Conservation (phyloP, 2,113 vertebrate species). For the Taxidea taxus region DNA sequence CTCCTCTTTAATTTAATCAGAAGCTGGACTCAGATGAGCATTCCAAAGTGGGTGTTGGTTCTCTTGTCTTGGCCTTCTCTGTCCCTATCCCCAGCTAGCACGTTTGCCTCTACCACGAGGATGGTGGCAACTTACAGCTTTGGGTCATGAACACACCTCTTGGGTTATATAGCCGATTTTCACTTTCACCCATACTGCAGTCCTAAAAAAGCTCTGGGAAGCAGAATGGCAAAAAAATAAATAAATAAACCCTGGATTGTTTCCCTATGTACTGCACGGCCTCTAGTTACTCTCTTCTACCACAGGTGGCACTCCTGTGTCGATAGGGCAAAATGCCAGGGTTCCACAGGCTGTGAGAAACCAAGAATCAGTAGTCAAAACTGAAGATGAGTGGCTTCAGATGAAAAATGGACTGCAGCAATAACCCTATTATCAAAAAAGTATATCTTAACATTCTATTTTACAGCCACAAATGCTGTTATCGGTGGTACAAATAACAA, state of each 20-base stretch:
- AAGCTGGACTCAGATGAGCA: not conserved
- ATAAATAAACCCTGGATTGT: not conserved
- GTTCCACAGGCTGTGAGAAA: not conserved
- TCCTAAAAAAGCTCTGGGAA: constrained; percentile 6
- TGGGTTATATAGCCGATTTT: not conserved
- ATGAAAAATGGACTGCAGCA: constrained; percentile 23
- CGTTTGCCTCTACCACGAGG: not conserved
- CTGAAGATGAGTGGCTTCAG: not conserved
- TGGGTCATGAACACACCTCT: not conserved
- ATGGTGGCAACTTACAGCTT: constrained; percentile 1
- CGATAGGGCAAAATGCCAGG: constrained; percentile 27
- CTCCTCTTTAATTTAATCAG: constrained; percentile 31
- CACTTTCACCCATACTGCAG: not conserved
- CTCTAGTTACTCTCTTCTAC: not conserved
- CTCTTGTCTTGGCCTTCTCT: not conserved
- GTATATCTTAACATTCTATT: not conserved
- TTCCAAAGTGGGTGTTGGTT: not conserved
- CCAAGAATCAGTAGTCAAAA: constrained; percentile 38
- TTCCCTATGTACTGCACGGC: not conserved
- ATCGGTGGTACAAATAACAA: constrained; percentile 13
- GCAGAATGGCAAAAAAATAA: not conserved
- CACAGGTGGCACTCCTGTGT: constrained; percentile 48
- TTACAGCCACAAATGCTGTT: constrained; percentile 29
- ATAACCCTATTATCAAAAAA: constrained; percentile 27
- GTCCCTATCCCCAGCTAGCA: not conserved